Base-by-base conservation (phyloP, 2,797 vertebrate species). In the Melanotaenia nigrans region DNA sequence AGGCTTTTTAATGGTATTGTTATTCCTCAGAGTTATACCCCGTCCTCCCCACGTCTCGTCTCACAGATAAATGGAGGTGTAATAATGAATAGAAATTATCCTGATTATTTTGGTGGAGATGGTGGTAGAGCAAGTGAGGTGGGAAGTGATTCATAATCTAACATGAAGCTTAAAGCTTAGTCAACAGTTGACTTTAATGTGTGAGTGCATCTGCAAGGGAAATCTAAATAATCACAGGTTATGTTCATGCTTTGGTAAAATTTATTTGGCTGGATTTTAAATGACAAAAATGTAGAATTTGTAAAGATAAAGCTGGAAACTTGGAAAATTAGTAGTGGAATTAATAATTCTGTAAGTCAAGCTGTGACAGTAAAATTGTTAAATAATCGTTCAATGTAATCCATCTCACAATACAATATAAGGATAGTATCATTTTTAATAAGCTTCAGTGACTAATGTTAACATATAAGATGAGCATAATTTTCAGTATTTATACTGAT, bases 1-100 rank as follows among this genome's bases (percentile, higher is more conserved):
- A 94, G 93, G 93, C 93, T 95, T 96, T 96, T 96, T 97, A 97
- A 98, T 96, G 95, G 94, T 95, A 94, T 96, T 97, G 96, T 97
- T 97, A 95, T 95, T 96, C 95, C 95, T 93, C 95, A 92, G 94
- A 96, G 93, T 94, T 93, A 92, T 90, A 88, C 88, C 89, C 89
- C 85, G 79, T 93, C 90, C 90, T 92, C 90, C 90, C 88, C 65
- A 76, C 80, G 86, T 86, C 91, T 87, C 81, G 79, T 89, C 88
- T 89, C 76, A 61, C 85, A 91, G 90, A 94, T 92, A 93, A 92
- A 93, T 92, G 85, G 87, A 85, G 83, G 87, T 87, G 86, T 92
- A 93, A 93, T 93, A 90, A 93, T 94, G 91, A 92, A 92, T 93
- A 90, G 90, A 92, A 94, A 93, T 91, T 78, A 92, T 92, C 88